Base-by-base conservation (phyloP, 2,888 invertebrate species). In the Drosophila robusta region DNA sequence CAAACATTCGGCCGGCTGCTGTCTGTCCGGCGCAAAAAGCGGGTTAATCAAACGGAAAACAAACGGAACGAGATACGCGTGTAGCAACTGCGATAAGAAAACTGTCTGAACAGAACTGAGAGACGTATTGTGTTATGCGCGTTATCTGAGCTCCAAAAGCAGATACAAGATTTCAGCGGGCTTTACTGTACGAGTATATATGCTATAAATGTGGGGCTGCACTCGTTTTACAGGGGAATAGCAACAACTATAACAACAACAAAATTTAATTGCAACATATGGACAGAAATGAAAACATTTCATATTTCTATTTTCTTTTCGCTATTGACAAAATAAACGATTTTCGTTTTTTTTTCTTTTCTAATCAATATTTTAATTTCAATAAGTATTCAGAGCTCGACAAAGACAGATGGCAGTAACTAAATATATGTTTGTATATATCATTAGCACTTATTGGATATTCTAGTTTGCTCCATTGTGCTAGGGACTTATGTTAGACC, bases 31-130 rank as follows among this genome's bases (percentile, higher is more conserved):
- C 16, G 26, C 29, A 11, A 52, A 52, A 65, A 71, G 34, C 44
- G 39, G 54, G 63, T 61, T 61, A 65, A 36, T 3, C 54, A 50
- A 65, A 64, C 57, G 54, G 42, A 60, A 65, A 36, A 2, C 54
- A 50, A 65, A 64, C 57, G 54, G 42, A 60, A 32, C 36, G 8
- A 36, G 34, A 49, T 18, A 24, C 12, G 36, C 29, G 14, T 16
- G 55, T 22, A 14, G 29, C 36, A 41, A 52, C 7, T 26, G 42
- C 29, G 72, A 73, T 63, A 63, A 72, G 54, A 46, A 42, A 58
- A 46, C 3, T 12, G n/a, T 44, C 24, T 14, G 22, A 54, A 11
- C 51, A 18, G 4, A 22, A 38, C 47, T 16, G 34, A 18, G 12
- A 22, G 34, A 44, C 11, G 7, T 34, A 47, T 18, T 12, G 7